phyloP scores from a whole-genome alignment of 2,888 invertebrate genomes.

The Myathropa florea region DNA sequence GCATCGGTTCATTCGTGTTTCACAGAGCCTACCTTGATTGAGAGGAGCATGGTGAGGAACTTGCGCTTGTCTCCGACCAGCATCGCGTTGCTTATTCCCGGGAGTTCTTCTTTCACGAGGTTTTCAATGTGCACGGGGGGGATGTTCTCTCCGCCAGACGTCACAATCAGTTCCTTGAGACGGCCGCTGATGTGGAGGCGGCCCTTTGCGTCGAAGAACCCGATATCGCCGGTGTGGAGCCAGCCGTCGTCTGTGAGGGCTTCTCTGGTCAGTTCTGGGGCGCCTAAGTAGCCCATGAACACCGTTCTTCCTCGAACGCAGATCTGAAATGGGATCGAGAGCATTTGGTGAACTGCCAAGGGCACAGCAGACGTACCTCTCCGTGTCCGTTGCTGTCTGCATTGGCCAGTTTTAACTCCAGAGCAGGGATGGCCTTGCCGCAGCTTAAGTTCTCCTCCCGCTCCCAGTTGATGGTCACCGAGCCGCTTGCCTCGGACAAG shows the following conservation, averaged over 20 bases:
- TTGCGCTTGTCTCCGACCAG: conserved; percentile 94
- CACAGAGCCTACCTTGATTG: conserved; percentile 86
- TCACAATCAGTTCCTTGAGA: conserved; percentile 91
- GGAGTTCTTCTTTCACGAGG: conserved; percentile 86
- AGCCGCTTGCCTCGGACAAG: conserved; percentile 94
- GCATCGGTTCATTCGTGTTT: neutral
- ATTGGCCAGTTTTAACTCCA: conserved; percentile 85
- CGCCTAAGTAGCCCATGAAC: conserved; percentile 93
- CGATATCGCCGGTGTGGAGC: conserved; percentile 94
- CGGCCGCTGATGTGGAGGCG: conserved; percentile 88
- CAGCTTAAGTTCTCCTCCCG: conserved; percentile 84
- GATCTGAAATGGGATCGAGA: conserved; percentile 79
- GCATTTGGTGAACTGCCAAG: neutral
- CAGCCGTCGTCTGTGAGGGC: conserved; percentile 89
- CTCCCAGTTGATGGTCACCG: conserved; percentile 81
- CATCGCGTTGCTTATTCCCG: conserved; percentile 89
- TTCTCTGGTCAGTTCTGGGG: conserved; percentile 87
- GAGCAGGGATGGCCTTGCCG: conserved; percentile 86
- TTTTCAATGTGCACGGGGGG: conserved; percentile 93
- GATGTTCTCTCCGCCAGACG: conserved; percentile 97
- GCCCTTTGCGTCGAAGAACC: conserved; percentile 87
- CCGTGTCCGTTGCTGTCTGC: conserved; percentile 88
- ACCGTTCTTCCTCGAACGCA: conserved; percentile 91
- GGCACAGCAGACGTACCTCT: conserved; percentile 80
- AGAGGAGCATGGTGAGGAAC: conserved; percentile 90